Conservation (phyloP, 2,797 vertebrate species). For the Coregonus suidteri region DNA sequence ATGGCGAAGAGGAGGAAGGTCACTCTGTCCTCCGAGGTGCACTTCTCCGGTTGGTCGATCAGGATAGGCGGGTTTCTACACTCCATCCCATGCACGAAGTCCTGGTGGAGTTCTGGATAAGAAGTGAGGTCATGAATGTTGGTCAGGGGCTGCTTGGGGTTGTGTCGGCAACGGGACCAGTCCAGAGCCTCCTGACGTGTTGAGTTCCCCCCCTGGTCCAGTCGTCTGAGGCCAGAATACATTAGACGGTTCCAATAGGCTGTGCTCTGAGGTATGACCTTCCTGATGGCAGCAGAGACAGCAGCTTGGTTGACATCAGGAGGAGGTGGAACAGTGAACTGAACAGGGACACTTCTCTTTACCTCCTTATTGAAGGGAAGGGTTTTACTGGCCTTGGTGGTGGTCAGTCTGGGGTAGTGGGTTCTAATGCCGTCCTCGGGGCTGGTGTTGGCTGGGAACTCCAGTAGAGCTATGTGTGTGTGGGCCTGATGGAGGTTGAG, state of each 20-base stretch:
- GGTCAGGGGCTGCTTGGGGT: constrained; percentile 52
- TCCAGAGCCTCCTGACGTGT: rapidly evolving
- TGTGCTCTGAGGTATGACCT: constrained; percentile 55
- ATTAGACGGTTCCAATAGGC: constrained; percentile 85
- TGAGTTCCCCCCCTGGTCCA: constrained; percentile 31
- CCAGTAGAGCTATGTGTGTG: neutral
- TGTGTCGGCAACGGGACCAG: constrained; percentile 46
- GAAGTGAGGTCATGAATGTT: constrained; percentile 71
- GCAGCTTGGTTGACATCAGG: neutral
- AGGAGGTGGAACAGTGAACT: rapidly evolving
- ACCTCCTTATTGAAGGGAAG: no score
- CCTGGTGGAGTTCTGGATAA: constrained; percentile 70
- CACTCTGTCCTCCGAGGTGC: neutral
- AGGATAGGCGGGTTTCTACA: constrained; percentile 72
- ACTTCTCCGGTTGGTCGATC: constrained; percentile 74
- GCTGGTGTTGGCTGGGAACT: neutral
- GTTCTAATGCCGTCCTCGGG: rapidly evolving
- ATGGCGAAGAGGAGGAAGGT: constrained; percentile 83
- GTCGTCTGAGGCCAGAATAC: constrained; percentile 49
- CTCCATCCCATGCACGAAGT: constrained; percentile 76
- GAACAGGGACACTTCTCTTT: neutral
- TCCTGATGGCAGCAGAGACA: constrained; percentile 34
- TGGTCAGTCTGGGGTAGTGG: neutral
- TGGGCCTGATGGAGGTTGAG: constrained; percentile 17
- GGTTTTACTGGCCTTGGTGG: no score